Percentiles rank a stretch among this genome's conserved stretches.
Evolutionary conservation across 2,113 vertebrate genomes (phyloP).

Genomic region (Ciconia maguari): DNA sequence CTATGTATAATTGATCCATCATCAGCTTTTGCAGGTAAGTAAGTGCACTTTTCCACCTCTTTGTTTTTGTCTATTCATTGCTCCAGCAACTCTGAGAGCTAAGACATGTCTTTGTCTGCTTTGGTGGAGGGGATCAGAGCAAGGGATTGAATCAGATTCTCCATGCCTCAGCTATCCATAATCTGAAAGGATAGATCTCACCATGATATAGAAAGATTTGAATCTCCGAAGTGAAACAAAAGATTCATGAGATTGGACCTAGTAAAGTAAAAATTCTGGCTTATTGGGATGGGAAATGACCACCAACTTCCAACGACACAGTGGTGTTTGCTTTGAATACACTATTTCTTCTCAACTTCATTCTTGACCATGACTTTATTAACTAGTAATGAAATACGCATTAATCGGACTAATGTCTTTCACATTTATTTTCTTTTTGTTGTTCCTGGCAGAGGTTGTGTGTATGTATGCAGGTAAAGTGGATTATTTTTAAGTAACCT

Average conservation of each 20-base stretch:
- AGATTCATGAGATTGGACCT: not conserved
- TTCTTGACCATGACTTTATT: not conserved
- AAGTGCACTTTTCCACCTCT: not conserved
- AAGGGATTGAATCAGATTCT: not conserved
- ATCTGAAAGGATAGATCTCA: not conserved
- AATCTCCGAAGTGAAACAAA: not conserved
- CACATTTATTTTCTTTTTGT: not conserved
- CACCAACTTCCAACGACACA: not conserved
- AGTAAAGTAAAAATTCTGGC: not conserved
- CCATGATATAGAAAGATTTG: not conserved
- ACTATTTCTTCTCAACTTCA: not conserved
- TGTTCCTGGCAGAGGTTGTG: not conserved
- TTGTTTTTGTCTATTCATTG: not conserved
- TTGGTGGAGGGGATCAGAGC: not conserved
- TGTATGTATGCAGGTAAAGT: not conserved
- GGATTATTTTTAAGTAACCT: not conserved
- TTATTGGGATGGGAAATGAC: not conserved
- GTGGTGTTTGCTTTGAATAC: not conserved
- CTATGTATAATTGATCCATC: not conserved
- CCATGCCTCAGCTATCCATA: not conserved
- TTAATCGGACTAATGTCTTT: not conserved
- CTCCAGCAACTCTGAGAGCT: not conserved
- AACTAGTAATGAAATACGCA: not conserved
- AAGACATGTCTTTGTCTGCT: not conserved
- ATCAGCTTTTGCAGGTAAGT: not conserved